Evolutionary conservation across 1,140 invertebrate species (phyloP), one percentile per base, ranked within the genome.

Genomic region (Colletes latitarsis): DNA sequence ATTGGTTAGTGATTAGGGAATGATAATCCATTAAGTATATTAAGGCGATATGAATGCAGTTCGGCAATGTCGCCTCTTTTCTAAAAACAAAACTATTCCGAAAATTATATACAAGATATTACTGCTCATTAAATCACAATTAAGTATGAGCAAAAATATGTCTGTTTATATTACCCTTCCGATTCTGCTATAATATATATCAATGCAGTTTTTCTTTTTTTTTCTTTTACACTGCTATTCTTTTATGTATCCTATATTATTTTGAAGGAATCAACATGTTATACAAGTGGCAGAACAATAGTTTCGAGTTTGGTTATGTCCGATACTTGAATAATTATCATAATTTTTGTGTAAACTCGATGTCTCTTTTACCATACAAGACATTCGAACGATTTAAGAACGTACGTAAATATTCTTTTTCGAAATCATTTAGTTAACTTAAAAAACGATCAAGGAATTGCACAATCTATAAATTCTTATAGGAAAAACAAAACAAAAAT

Each of bases 241-340:
- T 1, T 17, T 55, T 76, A 4, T 19, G 15, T 17, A 5, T 41
- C 19, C 12, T 43, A 1, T n/a, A 3, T 57, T 41, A 72, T 57
- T n/a, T 66, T 14, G 43, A 71, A 77, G 5, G 9, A 82, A 74
- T 69, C 30, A 63, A 21, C 49, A 81, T 30, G 39, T 55, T 77
- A 69, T 73, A 58, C 8, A 72, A 83, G 39, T 66, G 21, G 41
- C 19, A 75, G 39, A 79, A 77, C 57, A 46, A 74, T 53, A 83
- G 4, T 10, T 69, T 66, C 15, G 17, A 15, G 41, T 21, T 30
- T 69, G 69, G 6, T 53, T 12, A 41, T n/a, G 39, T 67, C 17
- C 46, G 3, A 63, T 41, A 60, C 17, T 58, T 55, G 58, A 46
- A 21, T 62, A 30, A 60, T 49, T 15, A 14, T 8, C 19, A 41